Base-by-base conservation (phyloP, 2,888 invertebrate species). In the Heterodera filipjevi region DNA sequence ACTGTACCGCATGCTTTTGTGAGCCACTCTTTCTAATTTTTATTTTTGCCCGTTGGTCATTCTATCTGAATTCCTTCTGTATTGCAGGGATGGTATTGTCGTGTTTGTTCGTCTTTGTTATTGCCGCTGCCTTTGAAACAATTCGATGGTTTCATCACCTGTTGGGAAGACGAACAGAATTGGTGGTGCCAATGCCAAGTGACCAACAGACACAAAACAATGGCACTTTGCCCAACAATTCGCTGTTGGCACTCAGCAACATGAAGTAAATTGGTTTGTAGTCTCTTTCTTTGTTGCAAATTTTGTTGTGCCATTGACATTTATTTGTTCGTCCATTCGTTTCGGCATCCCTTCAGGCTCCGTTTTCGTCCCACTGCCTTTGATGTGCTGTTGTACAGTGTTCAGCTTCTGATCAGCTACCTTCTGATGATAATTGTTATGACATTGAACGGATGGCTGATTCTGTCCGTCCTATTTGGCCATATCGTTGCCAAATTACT, bases 401-500 rank as follows among this genome's bases (percentile, higher is more conserved):
- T 85, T 27, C 85, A 85, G 73, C 79, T 88, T n/a, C 73, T 82
- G 35, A 76, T 88, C 53, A 84, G 84, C 77, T 88, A 88, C 80
- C 71, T 78, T 22, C 82, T 87, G 66, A 88, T 88, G 88, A 82
- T 88, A 66, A 82, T 88, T 77, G 88, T 88, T 83, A 88, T 88
- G 88, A 88, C 87, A n/a, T 88, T 87, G 83, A 88, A 88, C 80
- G 82, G 87, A 33, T 87, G 85, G 82, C 81, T 88, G 35, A 88
- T 87, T 80, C 70, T 78, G 32, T 84, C 86, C 39, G 85, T 86
- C 5, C 83, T 88, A 22, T 14, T 87, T 30, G 88, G 88, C 35
- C 87, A 87, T 80, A 84, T 86, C 22, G 32, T 74, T 10, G 82
- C 83, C 22, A 78, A 81, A 66, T 66, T 84, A 33, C 32, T 71